Conservation (phyloP, 2,113 vertebrate genomes). For the Pygoscelis antarcticus region DNA sequence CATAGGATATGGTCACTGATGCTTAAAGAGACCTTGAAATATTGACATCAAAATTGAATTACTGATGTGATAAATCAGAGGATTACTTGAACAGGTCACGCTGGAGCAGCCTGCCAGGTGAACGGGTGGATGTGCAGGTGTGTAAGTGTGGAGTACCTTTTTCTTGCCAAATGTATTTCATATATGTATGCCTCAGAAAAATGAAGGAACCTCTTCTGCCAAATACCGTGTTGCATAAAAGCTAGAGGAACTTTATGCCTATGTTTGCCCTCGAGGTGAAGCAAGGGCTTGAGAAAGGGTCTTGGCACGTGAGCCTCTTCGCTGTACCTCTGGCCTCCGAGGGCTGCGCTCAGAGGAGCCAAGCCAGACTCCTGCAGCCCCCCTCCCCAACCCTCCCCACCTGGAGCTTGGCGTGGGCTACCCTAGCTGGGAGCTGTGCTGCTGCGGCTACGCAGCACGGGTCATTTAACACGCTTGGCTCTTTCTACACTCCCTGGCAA, state of each 20-base stretch:
- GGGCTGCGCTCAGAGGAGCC: not conserved
- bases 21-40: not conserved
- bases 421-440: not conserved
- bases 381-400: not conserved
- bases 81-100: not conserved
- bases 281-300: not conserved
- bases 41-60: not conserved
- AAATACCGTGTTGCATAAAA: not conserved
- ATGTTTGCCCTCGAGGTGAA: not conserved
- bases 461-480: not conserved
- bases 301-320: not conserved
- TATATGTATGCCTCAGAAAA: not conserved
- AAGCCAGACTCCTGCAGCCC: not conserved
- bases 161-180: not conserved
- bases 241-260: not conserved
- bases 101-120: not conserved
- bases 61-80: not conserved
- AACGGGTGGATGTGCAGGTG: not conserved
- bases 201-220: not conserved
- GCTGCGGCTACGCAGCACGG: fast-evolving
- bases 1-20: not conserved
- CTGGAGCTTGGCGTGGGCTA: not conserved
- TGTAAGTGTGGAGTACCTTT: not conserved
- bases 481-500: not conserved
- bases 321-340: not conserved